Conservation (phyloP, 2,888 invertebrate species). For the Nomada fucata region DNA sequence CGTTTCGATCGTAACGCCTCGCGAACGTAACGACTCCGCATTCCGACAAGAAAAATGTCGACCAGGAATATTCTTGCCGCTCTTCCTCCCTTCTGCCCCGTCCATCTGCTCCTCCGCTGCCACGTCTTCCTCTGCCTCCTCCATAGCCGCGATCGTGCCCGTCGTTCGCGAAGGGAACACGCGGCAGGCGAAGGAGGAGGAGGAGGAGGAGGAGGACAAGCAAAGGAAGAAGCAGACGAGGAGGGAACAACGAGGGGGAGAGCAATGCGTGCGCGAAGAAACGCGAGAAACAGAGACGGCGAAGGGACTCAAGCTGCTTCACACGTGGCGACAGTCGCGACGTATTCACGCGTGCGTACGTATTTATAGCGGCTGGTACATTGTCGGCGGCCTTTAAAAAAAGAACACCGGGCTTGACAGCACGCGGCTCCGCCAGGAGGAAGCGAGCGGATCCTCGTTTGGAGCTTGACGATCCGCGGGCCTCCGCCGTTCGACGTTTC, state of each 20-base stretch:
- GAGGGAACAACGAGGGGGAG: conserved; percentile 35
- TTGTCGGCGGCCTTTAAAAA: conserved; percentile 66
- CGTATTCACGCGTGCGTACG: conserved; percentile 77
- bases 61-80: conserved; percentile 69
- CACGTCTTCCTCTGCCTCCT: conserved; percentile 3
- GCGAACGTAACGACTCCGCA: conserved; percentile 75
- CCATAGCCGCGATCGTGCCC: conserved; percentile 17
- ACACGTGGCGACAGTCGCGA: conserved; percentile 78
- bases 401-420: conserved; percentile 48
- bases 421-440: conserved; percentile 32
- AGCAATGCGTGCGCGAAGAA: conserved; percentile 19
- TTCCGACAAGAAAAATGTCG: conserved; percentile 75
- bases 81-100: conserved; percentile 8
- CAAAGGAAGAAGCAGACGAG: conserved; percentile 5
- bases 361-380: conserved; percentile 77
- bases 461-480: conserved; percentile 43
- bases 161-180: conserved; percentile 40
- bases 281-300: conserved; percentile 36
- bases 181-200: conserved; percentile 39
- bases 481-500: conserved; percentile 17
- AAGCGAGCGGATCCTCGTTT: conserved; percentile 41
- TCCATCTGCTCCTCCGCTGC: background rate
- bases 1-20: conserved; percentile 75
- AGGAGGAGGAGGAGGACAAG: background rate
- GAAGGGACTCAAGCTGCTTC: conserved; percentile 75